Conservation (phyloP, 2,113 vertebrate species). For the Platichthys flesus region DNA sequence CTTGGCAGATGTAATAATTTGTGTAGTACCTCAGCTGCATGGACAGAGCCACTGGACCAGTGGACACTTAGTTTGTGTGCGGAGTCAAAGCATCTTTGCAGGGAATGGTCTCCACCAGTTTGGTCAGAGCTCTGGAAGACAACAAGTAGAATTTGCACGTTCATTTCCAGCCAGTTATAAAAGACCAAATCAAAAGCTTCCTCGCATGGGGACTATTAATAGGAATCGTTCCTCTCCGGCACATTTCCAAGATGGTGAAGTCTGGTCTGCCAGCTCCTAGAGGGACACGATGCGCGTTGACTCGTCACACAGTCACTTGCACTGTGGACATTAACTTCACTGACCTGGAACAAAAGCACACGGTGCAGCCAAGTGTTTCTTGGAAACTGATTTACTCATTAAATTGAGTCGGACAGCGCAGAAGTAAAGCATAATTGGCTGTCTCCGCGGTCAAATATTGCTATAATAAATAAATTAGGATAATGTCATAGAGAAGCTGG, state of each 20-base stretch:
- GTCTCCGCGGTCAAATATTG: conserved; percentile 33
- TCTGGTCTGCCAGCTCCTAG: conserved; percentile 11
- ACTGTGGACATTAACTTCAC: conserved; percentile 4
- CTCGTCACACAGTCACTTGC: not conserved
- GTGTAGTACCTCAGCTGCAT: not conserved
- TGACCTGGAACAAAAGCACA: conserved; percentile 35
- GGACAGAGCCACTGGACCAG: not conserved
- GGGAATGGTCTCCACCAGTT: not conserved
- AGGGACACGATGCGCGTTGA: conserved; percentile 4
- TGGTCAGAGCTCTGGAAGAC: conserved; percentile 1
- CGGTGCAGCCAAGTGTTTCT: conserved; percentile 15
- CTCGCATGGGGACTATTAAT: conserved; percentile 3
- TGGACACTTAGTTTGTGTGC: too few relatives aligned
- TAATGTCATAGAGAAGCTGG: conserved; percentile 26
- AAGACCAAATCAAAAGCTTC: conserved; percentile 18
- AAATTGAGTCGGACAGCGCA: not conserved
- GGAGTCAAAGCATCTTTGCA: not conserved
- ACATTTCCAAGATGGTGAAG: conserved; percentile 19
- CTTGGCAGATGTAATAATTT: too few relatives aligned
- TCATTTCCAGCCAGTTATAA: conserved; percentile 13
- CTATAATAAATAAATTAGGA: conserved; percentile 28
- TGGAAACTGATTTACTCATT: conserved; percentile 25
- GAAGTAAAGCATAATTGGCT: conserved; percentile 23
- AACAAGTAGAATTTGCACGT: not conserved
- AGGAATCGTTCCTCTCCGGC: not conserved